Conservation (phyloP, 2,797 vertebrate species). For the Heterohyrax brucei region DNA sequence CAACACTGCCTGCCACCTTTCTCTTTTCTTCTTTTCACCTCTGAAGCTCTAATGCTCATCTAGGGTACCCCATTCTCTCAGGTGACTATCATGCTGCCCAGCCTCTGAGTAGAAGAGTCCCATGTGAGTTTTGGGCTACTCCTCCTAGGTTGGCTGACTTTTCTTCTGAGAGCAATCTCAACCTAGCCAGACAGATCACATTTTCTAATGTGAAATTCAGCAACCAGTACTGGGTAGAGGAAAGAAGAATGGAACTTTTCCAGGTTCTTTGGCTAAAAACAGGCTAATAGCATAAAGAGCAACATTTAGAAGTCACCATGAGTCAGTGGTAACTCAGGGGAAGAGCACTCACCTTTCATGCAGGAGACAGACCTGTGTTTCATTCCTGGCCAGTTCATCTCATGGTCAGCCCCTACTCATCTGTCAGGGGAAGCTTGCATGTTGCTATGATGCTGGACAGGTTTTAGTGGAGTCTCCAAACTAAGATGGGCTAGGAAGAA, state of each 20-base stretch:
- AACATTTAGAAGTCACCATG: not conserved
- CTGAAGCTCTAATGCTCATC: not conserved
- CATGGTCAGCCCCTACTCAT: no score
- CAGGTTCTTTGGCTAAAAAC: not conserved
- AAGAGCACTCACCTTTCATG: no score
- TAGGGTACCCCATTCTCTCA: not conserved
- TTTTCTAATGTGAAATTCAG: slow-evolving; percentile 38
- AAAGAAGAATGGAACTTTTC: not conserved
- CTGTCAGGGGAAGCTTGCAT: no score
- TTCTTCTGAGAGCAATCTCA: slow-evolving; percentile 3
- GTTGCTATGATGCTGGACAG: no score
- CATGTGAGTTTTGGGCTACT: not conserved
- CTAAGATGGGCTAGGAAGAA: no score
- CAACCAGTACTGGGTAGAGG: not conserved
- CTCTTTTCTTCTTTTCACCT: not conserved
- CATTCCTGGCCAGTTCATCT: no score
- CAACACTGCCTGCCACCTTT: not conserved
- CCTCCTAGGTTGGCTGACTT: not conserved
- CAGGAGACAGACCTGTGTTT: no score
- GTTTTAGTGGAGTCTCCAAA: no score
- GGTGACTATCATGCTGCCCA: not conserved
- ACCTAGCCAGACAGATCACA: not conserved
- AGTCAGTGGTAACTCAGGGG: not conserved
- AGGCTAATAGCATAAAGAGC: not conserved
- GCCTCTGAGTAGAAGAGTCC: not conserved